Evolutionary conservation across 2,797 vertebrate species (phyloP).

Genomic region (Enteromius unitaeniatus): DNA sequence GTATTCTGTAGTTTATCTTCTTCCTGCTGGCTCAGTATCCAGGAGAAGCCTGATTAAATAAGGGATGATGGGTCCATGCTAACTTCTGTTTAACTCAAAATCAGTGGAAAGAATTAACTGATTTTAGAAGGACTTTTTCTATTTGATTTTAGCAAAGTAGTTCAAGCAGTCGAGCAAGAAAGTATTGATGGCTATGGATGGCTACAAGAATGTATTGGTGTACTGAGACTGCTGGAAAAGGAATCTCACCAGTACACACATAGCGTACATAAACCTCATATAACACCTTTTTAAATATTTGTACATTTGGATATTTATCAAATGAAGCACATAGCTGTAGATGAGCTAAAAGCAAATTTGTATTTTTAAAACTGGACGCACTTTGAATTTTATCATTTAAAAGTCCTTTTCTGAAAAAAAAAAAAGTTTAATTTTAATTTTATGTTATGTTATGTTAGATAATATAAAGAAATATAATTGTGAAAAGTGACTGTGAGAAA

Average conservation of each 20-base stretch:
- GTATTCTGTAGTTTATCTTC: conserved; percentile 23
- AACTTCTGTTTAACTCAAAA: neutral
- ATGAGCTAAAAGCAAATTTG: neutral
- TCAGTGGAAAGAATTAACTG: conserved; percentile 45
- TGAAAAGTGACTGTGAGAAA: neutral
- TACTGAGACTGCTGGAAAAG: neutral
- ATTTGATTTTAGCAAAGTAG: neutral
- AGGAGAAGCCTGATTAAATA: conserved; percentile 8
- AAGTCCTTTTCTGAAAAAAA: neutral
- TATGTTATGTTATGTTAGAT: neutral
- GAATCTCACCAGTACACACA: neutral
- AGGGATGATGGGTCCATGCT: conserved; percentile 14
- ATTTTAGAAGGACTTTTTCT: conserved; percentile 38
- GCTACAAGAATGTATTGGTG: neutral
- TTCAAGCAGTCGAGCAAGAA: neutral
- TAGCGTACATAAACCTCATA: neutral
- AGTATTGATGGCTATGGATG: neutral
- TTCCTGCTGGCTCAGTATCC: conserved; percentile 15
- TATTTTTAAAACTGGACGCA: neutral
- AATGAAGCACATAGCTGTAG: neutral
- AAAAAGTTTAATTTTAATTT: neutral
- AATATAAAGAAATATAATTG: neutral
- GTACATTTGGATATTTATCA: neutral
- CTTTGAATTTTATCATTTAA: neutral
- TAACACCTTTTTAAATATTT: neutral